Percentiles rank a stretch among this genome's conserved stretches.
Conservation (phyloP, 2,888 invertebrate species). For the Tenthredo notha region DNA sequence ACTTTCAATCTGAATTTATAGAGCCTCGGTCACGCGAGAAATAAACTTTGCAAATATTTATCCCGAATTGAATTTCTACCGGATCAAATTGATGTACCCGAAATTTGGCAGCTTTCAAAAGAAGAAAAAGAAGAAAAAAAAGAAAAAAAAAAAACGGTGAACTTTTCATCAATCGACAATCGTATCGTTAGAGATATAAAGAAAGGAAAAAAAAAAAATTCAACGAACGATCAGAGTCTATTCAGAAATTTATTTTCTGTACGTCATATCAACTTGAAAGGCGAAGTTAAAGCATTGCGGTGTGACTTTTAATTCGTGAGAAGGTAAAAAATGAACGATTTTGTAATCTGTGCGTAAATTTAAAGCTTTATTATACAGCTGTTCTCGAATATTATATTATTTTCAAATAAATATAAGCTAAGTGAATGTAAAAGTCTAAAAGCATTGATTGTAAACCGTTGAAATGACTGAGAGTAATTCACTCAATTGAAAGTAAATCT, state of each 20-base stretch:
- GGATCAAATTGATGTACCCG: not conserved
- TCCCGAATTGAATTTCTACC: not conserved
- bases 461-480: not conserved
- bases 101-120: not conserved
- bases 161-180: slow-evolving; percentile 27
- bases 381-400: not conserved
- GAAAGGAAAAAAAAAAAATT: not conserved
- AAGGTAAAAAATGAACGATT: not conserved
- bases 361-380: not conserved
- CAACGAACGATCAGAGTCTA: slow-evolving; percentile 10
- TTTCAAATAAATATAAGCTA: not conserved
- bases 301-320: not conserved
- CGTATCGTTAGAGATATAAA: not conserved
- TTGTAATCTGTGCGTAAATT: not conserved
- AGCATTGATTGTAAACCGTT: not conserved
- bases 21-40: not conserved
- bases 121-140: no score
- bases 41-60: slow-evolving; percentile 9
- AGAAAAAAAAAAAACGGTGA: no score
- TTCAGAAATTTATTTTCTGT: slow-evolving; percentile 19
- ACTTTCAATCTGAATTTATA: not conserved
- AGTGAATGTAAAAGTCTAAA: not conserved
- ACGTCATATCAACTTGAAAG: not conserved
- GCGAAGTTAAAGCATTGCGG: not conserved
- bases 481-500: not conserved